Evolutionary conservation across 2,797 vertebrate species (phyloP), one percentile per base, ranked within the genome.

Genomic region (Sphenopsis melanotis): DNA sequence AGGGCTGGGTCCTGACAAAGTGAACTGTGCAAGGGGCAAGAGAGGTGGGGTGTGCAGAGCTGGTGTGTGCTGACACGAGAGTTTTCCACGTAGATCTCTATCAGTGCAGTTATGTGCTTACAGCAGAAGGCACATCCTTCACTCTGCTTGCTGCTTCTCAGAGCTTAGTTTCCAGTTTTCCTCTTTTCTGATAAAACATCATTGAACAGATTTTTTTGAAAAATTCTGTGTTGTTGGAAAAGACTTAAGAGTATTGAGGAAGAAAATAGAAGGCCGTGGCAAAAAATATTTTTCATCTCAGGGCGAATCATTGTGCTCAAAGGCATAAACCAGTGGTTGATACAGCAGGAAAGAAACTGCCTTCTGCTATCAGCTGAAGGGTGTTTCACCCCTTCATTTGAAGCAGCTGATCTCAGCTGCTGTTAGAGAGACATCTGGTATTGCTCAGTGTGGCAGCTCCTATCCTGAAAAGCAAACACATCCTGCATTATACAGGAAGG

Each of bases 391-490:
- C 74, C 56, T 76, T 92, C 55, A 12, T 88, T 65, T 79, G 76
- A 86, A 91, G 91, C 4, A 4, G 69, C 84, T 90, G 79, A 83
- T 93, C 76, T 87, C 78, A 86, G 76, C 87, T 92, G 85, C 91
- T 91, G 34, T 72, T 76, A 79, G 76, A 46, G 37, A 36, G 21
- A 90, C 78, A 84, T 94, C 83, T 97, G 94, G 87, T 83, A 30
- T 88, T 87, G 70, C 63, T 92, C 92, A 86, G 65, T 59, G 42
- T 87, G 79, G 78, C 87, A 91, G 76, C 83, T 94, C 65, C 82
- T 77, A 52, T 75, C 66, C 93, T 63, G 74, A 76, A 91, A 88
- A 91, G 74, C 94, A 93, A 94, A 89, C n/a, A 39, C 52, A 86
- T 92, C 78, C 75, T 84, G 77, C 90, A 47, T 89, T 70, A 30